These are phyloP conservation scores for Steatocranus sp. DNA, from an alignment of 2,797 vertebrate species.

Conservation along the genomic window DNA sequence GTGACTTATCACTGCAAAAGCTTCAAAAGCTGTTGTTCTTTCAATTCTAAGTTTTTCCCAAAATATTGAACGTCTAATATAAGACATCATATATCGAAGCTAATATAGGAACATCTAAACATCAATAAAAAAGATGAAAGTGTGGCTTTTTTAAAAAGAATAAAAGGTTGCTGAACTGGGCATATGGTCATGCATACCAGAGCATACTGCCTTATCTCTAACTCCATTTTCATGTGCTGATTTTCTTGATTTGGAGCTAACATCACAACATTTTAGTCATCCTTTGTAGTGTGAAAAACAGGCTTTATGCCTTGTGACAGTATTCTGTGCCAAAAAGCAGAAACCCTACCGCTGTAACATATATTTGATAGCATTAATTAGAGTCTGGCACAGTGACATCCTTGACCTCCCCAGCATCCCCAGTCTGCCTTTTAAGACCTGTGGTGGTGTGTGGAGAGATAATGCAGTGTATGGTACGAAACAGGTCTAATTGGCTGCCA, in stretches of 20 bases:
- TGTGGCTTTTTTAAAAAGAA: background rate
- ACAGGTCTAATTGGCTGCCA: slow-evolving; percentile 64
- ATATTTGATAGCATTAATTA: slow-evolving; percentile 20
- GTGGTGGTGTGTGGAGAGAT: slow-evolving; percentile 27
- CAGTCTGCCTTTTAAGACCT: slow-evolving; percentile 19
- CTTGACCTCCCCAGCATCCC: slow-evolving; percentile 35
- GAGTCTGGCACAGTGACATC: slow-evolving; percentile 14
- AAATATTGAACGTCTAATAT: background rate
- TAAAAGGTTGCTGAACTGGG: background rate
- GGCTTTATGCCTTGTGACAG: background rate
- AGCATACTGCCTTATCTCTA: background rate
- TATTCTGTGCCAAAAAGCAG: background rate
- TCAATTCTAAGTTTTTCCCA: background rate
- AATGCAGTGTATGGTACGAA: slow-evolving; percentile 44
- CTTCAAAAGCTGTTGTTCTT: fast-evolving
- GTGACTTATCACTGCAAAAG: background rate
- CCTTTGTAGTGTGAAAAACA: background rate
- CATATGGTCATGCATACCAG: background rate
- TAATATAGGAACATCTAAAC: background rate
- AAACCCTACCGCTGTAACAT: background rate
- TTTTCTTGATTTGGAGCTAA: background rate
- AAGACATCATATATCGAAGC: background rate
- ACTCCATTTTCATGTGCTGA: background rate
- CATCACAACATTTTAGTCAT: background rate
- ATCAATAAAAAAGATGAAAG: background rate